These are phyloP conservation scores for Eubucco bourcierii DNA, from an alignment of 2,113 vertebrate species.

Conservation along the genomic window DNA sequence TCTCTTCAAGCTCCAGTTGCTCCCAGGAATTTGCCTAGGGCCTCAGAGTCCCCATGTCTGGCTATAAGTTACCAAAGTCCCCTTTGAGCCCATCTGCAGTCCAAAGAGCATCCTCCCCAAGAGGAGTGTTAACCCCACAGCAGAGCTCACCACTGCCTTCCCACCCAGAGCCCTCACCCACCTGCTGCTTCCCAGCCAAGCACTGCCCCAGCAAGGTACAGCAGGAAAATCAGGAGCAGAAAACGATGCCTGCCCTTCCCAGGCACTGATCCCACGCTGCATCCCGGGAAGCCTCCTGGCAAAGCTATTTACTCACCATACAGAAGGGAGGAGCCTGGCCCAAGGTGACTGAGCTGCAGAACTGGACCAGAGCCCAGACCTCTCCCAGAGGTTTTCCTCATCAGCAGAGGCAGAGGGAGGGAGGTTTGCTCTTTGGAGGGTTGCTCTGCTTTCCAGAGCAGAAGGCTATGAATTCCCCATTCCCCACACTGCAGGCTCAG, in stretches of 20 bases:
- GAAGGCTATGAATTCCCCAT: constrained; percentile 47
- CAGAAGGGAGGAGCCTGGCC: neutral
- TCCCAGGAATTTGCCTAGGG: neutral
- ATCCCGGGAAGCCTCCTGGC: neutral
- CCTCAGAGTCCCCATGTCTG: neutral
- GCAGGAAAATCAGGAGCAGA: accelerated
- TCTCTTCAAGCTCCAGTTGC: neutral
- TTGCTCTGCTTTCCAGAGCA: constrained; percentile 33
- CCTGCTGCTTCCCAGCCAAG: neutral
- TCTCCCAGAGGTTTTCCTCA: constrained; percentile 19
- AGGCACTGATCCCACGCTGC: neutral
- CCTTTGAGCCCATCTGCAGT: neutral
- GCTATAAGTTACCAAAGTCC: neutral
- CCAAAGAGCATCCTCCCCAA: neutral
- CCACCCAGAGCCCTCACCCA: neutral
- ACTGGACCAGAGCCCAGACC: constrained; percentile 37
- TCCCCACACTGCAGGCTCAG: neutral
- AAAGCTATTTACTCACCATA: neutral
- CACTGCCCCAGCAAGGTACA: neutral
- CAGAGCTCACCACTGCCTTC: neutral
- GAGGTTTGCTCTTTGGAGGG: neutral
- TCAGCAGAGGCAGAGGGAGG: neutral
- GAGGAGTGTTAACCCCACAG: neutral
- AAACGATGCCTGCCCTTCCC: neutral
- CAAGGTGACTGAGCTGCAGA: constrained; percentile 42